Percentiles rank a stretch among this genome's conserved stretches.
These are phyloP conservation scores for Eublepharis macularius DNA, from an alignment of 2,113 vertebrate species.

Conservation along the genomic window DNA sequence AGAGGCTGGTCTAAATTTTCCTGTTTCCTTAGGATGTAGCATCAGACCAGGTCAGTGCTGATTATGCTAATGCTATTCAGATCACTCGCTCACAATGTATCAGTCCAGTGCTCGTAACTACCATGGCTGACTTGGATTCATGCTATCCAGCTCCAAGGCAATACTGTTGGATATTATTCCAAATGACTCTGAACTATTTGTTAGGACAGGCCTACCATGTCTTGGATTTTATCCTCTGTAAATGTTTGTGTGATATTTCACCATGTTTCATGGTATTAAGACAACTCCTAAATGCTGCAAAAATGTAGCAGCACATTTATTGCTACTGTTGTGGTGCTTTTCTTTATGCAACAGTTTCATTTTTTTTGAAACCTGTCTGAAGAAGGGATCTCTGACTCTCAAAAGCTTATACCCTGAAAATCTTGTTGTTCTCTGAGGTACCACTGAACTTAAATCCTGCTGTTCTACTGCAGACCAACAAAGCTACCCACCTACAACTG, in stretches of 20 bases:
- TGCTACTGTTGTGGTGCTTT: rapidly evolving
- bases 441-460: no score
- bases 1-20: background rate
- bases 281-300: slow-evolving; percentile 13
- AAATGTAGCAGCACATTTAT: background rate
- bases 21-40: background rate
- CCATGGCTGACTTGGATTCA: background rate
- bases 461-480: no score
- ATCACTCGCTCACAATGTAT: background rate
- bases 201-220: background rate
- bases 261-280: slow-evolving; percentile 15
- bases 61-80: background rate
- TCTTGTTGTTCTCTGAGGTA: no score
- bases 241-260: background rate
- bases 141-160: background rate
- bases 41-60: background rate
- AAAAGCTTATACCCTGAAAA: no score
- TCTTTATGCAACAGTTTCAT: background rate
- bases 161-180: background rate
- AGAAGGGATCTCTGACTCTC: no score
- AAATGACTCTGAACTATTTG: background rate
- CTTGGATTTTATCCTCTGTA: background rate
- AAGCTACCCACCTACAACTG: no score
- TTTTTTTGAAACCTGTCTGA: no score
- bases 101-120: background rate